Conservation (phyloP, 2,113 vertebrate species). For the Lepus timidus region DNA sequence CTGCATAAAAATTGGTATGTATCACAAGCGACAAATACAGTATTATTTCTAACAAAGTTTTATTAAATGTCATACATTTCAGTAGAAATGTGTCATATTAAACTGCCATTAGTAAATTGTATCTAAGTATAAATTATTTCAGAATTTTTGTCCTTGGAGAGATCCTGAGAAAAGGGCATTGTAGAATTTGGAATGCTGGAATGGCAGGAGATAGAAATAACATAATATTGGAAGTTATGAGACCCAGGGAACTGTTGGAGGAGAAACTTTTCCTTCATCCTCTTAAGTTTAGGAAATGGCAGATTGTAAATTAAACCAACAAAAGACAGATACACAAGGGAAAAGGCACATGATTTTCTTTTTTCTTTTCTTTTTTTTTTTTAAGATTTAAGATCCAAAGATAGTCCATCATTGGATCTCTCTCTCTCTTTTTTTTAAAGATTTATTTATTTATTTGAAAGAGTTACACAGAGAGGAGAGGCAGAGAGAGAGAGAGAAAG, state of each 20-base stretch:
- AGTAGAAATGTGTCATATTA: neutral
- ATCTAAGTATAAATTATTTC: conserved; percentile 35
- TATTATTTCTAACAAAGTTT: neutral
- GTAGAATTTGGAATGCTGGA: conserved; percentile 6
- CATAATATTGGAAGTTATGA: neutral
- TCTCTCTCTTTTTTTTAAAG: no score
- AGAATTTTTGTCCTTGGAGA: conserved; percentile 45
- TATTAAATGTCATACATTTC: neutral
- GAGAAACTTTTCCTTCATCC: neutral
- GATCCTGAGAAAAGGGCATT: neutral
- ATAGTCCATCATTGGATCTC: no score
- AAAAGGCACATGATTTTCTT: neutral
- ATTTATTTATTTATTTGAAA: no score
- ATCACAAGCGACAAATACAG: neutral
- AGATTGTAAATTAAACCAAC: neutral
- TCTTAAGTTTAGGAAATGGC: neutral
- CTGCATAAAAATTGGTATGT: neutral
- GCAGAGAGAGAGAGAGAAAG: no score
- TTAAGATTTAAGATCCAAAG: no score
- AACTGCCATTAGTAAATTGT: neutral
- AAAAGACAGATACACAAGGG: neutral
- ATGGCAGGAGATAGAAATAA: neutral
- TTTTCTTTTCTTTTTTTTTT: no score
- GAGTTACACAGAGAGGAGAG: no score
- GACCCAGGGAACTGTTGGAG: neutral